Evolutionary conservation across 1,140 invertebrate species (phyloP), one percentile per base, ranked within the genome.

Genomic region (Megalopta genalis): DNA sequence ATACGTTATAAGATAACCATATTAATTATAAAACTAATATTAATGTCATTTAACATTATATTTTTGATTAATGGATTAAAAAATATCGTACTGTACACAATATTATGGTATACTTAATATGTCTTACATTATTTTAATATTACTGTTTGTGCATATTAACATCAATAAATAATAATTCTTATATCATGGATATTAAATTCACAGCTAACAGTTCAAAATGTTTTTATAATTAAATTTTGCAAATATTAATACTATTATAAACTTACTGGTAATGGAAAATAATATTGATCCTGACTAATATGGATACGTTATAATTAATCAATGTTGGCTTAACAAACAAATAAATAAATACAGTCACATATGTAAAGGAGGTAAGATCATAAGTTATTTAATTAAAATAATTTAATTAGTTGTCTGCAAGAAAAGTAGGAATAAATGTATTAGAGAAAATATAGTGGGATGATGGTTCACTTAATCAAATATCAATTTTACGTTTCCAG

Each of bases 401-500:
- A 57, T 69, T 52, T 23, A 10, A n/a, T 70, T 69, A 46, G 10
- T 14, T 12, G 42, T 23, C 25, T 70, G 42, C 49, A 21, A 10
- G 23, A 46, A 37, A 66, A 75, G 7, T 18, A 60, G 16, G 57
- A 60, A 77, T 62, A 70, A 49, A 77, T 59, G 59, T 2, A 57
- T 32, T 21, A 14, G 37, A 77, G 70, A 63, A 32, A 37, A 18
- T 18, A 77, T n/a, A 16, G 27, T 62, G 27, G 10, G 14, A n/a
- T 46, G 25, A 60, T 21, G 46, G 42, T 6, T 37, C 27, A 6
- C 2, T 60, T 32, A 49, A 25, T 9, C 68, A 69, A 62, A 57
- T 72, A 46, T 12, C 68, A 62, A 52, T 93, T 93, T 87, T 91
- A 95, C 91, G 95, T 92, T 94, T 63, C 95, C 94, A 82, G 83